Percentiles rank a stretch among this genome's conserved stretches.
These are phyloP conservation scores for Rattus rattus DNA, from an alignment of 2,113 vertebrate species.

Conservation along the genomic window DNA sequence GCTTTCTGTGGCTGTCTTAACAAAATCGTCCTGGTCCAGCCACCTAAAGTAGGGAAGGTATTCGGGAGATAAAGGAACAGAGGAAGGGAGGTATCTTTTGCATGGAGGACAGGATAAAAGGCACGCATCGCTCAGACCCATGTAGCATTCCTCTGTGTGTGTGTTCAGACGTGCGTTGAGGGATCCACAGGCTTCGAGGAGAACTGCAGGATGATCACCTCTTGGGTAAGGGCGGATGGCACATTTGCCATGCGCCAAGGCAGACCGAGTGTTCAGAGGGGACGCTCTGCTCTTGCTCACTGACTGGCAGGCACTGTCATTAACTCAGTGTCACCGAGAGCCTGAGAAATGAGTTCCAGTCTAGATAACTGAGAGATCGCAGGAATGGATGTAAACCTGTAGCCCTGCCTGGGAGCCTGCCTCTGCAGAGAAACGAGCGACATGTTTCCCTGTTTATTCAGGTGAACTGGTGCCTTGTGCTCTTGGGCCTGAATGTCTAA, in stretches of 20 bases:
- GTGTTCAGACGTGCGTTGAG: not conserved
- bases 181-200: not conserved
- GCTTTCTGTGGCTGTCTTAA: not conserved
- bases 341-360: not conserved
- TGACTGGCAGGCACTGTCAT: not conserved
- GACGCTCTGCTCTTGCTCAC: not conserved
- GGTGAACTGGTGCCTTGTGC: not conserved
- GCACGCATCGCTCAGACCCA: not conserved
- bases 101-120: not conserved
- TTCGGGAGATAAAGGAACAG: not conserved
- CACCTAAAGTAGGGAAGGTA: not conserved
- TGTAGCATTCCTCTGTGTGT: not conserved
- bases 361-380: not conserved
- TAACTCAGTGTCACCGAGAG: not conserved
- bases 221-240: no score
- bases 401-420: no score
- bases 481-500: not conserved
- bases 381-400: not conserved
- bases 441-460: not conserved
- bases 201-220: fast-evolving
- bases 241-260: no score
- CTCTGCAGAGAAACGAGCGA: not conserved
- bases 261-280: fast-evolving
- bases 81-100: not conserved
- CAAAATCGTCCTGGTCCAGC: not conserved